Conservation (phyloP, 2,797 vertebrate species). For the Anguilla anguilla region DNA sequence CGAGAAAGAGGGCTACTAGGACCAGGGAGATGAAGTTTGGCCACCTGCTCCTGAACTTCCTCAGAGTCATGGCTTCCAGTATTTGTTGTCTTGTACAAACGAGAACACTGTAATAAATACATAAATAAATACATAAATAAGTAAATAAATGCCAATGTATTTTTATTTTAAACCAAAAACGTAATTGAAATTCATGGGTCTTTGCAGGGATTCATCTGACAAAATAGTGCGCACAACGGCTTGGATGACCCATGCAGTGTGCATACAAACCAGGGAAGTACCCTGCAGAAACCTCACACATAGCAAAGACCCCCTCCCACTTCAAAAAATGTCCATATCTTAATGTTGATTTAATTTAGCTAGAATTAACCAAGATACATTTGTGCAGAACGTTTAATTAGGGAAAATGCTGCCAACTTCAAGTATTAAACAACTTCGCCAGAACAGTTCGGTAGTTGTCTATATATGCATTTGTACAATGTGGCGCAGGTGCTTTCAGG, state of each 20-base stretch:
- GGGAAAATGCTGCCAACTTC: background rate
- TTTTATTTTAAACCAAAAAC: no score
- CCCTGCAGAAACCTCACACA: background rate
- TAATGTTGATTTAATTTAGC: background rate
- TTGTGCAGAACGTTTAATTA: background rate
- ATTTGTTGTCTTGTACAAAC: background rate
- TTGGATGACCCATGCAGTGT: background rate
- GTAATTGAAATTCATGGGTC: no score
- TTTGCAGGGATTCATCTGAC: no score
- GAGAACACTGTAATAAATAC: background rate
- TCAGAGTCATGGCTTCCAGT: slow-evolving; percentile 62
- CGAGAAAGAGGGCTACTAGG: slow-evolving; percentile 67
- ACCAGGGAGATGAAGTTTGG: slow-evolving; percentile 68
- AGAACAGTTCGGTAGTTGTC: background rate
- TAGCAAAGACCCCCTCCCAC: background rate
- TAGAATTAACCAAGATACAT: background rate
- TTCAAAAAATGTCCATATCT: background rate
- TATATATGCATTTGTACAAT: background rate
- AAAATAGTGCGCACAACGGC: background rate
- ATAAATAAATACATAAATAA: no score
- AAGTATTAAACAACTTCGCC: background rate
- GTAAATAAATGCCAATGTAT: no score
- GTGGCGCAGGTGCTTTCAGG: background rate
- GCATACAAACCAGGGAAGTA: background rate
- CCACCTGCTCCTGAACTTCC: slow-evolving; percentile 59